Evolutionary conservation across 1,140 invertebrate species (phyloP), one percentile per base, ranked within the genome.

Genomic region (Atta texana): DNA sequence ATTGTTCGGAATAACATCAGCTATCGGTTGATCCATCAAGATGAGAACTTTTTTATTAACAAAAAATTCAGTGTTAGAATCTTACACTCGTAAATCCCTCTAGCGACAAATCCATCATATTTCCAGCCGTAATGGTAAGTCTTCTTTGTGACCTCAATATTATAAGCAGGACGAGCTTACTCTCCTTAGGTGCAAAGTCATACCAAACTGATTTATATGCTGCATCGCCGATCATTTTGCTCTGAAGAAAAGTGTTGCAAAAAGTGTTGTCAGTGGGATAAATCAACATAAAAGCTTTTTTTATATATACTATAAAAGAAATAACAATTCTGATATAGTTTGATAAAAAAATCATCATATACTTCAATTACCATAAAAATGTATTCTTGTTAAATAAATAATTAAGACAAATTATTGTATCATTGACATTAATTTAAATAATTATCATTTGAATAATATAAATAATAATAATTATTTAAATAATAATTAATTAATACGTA

Each of bases 91-190:
- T 49, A 34, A 91, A 91, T 14, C 63, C 28, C 44, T 86, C 51
- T n/a, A 90, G 28, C 4, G 89, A 91, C n/a, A 91, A 21, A 0
- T 88, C 68, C 34, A 74, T 68, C 8, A 91, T 64, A 66, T 88
- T 90, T 51, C 90, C 90, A 28, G 77, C 78, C 0, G 89, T 89
- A 24, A 91, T 84, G 21, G 74, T 86, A 31, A 90, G 78, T 3
- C 28, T 34, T 64, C 53, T 88, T 24, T 91, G 90, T 2, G 89
- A 89, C 68, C 89, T 89, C 21, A 84, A 44, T 44, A 91, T 86
- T n/a, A 91, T 53, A 64, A 91, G 64, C 12, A 90, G 10, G 0
- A 91, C 18, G 3, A 81, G 0, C 49, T 68, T 71, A 63, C 39
- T 87, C 0, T 91, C 44, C 2, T 34, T 49, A 0, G 87, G 84